Evolutionary conservation across 1,140 invertebrate genomes (phyloP).

Genomic region (Anthonomus grandis): DNA sequence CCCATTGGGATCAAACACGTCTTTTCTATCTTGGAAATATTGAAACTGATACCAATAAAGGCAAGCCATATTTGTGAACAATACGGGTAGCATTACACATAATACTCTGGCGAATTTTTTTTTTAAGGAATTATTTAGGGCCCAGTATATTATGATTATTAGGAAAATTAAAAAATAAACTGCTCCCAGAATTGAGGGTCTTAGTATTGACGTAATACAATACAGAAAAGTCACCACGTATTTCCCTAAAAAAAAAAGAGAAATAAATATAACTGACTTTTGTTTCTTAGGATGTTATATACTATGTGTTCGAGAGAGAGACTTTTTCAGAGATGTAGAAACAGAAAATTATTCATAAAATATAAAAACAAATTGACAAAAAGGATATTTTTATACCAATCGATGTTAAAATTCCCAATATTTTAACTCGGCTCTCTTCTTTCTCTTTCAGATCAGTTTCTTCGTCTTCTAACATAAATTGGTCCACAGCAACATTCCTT

Average conservation of each 20-base stretch:
- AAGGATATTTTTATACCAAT: neutral
- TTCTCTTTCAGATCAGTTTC: neutral
- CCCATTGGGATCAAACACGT: neutral
- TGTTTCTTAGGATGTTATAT: too few relatives aligned
- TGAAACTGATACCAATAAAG: slow-evolving; percentile 18
- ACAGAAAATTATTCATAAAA: neutral
- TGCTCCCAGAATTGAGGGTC: slow-evolving; percentile 4
- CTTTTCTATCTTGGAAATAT: slow-evolving; percentile 6
- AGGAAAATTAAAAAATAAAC: slow-evolving; percentile 19
- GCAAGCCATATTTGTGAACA: slow-evolving; percentile 9
- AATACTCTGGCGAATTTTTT: slow-evolving; percentile 9
- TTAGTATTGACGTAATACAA: slow-evolving; percentile 10
- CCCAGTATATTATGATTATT: slow-evolving; percentile 16
- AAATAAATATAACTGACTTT: too few relatives aligned
- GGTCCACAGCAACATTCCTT: slow-evolving; percentile 1
- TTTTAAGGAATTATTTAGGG: neutral
- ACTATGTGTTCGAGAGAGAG: neutral
- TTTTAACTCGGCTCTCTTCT: neutral
- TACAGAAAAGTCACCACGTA: slow-evolving; percentile 7
- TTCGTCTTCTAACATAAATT: neutral
- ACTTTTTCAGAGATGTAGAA: neutral
- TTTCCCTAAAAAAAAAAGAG: slow-evolving; percentile 6
- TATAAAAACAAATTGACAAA: neutral
- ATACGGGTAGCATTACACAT: neutral
- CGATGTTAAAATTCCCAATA: neutral